phyloP scores from a whole-genome alignment of 1,140 invertebrate species.

The Monochamus saltuarius region DNA sequence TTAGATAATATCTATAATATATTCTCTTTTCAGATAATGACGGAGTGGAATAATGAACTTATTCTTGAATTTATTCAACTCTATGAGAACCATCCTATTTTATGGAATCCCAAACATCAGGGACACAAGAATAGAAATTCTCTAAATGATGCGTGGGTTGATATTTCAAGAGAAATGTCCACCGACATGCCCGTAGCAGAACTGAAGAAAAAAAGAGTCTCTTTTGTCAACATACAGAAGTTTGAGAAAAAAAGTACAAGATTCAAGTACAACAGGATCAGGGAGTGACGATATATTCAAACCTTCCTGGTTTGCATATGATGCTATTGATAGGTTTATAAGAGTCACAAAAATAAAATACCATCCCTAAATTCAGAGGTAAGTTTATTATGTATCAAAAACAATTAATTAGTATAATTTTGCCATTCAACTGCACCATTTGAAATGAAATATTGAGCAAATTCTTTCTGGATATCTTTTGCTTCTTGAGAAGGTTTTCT shows the following conservation, averaged over 20 bases:
- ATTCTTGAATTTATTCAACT: too few species aligned
- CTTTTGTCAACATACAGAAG: constrained; percentile 32
- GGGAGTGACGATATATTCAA: constrained; percentile 38
- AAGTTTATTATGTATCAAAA: constrained; percentile 17
- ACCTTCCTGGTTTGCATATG: constrained; percentile 44
- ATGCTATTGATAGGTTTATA: constrained; percentile 41
- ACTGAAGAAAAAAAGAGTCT: constrained; percentile 42
- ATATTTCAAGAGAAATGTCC: constrained; percentile 19
- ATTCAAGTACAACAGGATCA: constrained; percentile 33
- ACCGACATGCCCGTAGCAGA: constrained; percentile 17
- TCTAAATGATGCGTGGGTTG: constrained; percentile 27
- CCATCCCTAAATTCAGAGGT: constrained; percentile 10
- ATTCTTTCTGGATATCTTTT: constrained; percentile 30
- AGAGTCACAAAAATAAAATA: constrained; percentile 18
- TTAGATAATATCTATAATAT: too few species aligned
- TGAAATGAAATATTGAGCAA: constrained; percentile 27
- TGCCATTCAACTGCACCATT: constrained; percentile 8
- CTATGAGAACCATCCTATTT: constrained; percentile 26
- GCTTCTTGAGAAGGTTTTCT: constrained; percentile 19
- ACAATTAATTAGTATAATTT: constrained; percentile 18
- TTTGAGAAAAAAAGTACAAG: constrained; percentile 31
- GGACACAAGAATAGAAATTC: constrained; percentile 28
- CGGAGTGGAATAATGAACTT: too few species aligned
- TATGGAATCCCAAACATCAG: constrained; percentile 31
- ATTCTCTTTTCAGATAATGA: too few species aligned